phyloP scores from a whole-genome alignment of 2,113 vertebrate species.

The Macrotus californicus region DNA sequence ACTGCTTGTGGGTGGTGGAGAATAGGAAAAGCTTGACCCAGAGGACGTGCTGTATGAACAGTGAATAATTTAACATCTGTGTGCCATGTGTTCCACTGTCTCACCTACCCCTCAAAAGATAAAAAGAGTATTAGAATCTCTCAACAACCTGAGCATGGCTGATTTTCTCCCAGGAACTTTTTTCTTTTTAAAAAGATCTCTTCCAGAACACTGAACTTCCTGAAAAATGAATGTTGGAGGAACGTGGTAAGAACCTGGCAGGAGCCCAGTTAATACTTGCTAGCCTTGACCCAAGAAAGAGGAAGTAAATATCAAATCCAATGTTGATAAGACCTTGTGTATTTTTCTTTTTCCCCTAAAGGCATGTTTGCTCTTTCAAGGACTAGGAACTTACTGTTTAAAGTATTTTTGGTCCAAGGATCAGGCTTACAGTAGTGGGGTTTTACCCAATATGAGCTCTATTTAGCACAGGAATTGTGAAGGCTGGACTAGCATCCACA shows the following conservation, averaged over 20 bases:
- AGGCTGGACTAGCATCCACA: background rate
- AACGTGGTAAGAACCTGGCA: constrained; percentile 8
- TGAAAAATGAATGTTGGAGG: constrained; percentile 2
- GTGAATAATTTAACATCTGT: background rate
- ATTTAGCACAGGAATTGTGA: background rate
- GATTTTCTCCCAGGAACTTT: background rate
- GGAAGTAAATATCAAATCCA: constrained; percentile 51
- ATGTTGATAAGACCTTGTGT: background rate
- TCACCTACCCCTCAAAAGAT: background rate
- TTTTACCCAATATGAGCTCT: background rate
- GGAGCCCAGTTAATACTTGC: background rate
- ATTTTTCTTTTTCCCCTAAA: background rate
- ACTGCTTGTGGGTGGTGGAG: background rate
- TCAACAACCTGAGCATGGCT: background rate
- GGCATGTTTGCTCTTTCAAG: constrained; percentile 44
- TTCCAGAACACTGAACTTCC: constrained; percentile 11
- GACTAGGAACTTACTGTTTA: background rate
- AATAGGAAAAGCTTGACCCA: background rate
- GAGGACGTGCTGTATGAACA: background rate
- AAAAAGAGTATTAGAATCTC: background rate
- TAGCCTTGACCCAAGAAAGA: constrained; percentile 9
- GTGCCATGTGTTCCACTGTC: accelerated
- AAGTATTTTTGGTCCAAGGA: background rate
- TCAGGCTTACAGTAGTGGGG: background rate
- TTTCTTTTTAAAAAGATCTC: background rate